Conservation (phyloP, 2,113 vertebrate species). For the Haemorhous mexicanus region DNA sequence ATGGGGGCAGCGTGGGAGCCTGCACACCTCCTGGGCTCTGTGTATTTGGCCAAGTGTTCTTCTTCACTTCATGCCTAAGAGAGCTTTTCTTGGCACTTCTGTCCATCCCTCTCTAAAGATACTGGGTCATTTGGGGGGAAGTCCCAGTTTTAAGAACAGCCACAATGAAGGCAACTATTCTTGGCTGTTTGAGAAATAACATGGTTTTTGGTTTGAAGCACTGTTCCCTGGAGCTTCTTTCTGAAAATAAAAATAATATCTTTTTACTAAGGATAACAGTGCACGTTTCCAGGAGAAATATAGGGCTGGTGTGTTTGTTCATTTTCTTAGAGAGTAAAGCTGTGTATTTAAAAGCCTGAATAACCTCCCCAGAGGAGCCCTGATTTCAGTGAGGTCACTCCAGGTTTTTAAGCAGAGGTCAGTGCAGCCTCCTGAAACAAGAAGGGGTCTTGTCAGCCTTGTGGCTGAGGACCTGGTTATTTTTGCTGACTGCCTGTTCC, state of each 20-base stretch:
- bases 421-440: not conserved
- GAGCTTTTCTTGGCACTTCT: not conserved
- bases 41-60: not conserved
- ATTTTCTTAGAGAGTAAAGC: not conserved
- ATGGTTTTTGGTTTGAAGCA: not conserved
- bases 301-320: not conserved
- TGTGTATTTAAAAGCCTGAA: not conserved
- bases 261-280: not conserved
- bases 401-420: not conserved
- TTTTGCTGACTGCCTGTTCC: not conserved
- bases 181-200: not conserved
- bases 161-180: not conserved
- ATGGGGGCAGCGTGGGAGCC: rapidly evolving
- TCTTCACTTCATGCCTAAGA: not conserved
- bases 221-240: not conserved
- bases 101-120: not conserved
- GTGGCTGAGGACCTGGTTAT: not conserved
- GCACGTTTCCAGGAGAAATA: not conserved
- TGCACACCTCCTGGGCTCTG: not conserved
- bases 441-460: not conserved
- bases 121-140: not conserved
- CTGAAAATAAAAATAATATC: not conserved
- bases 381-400: not conserved
- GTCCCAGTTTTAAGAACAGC: not conserved
- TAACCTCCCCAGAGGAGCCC: not conserved